Base-by-base conservation (phyloP, 2,113 vertebrate genomes). In the Engraulis encrasicolus region DNA sequence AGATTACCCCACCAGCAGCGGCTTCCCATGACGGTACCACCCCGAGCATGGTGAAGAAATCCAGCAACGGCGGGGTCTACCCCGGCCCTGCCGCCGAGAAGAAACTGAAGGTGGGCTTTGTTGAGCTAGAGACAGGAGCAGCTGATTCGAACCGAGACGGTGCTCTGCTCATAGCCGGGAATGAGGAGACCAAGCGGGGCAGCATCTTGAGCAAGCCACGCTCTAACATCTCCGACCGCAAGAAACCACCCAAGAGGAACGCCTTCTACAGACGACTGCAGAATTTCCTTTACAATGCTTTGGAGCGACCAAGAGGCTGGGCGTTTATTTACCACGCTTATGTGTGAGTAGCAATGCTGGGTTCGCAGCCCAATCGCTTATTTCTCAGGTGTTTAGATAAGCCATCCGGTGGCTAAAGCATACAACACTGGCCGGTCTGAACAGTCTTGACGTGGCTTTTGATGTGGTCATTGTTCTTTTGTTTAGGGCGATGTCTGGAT, bases 21-120 rank as follows among this genome's bases (percentile, higher is more conserved):
- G 81, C 83, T 90, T 88, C 88, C 90, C 85, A 91, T 91, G 91
- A 89, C 87, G 81, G 85, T 85, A 58, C 71, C 81, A 50, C 66
- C 49, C 79, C 84, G 37, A 87, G 66, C 79, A 99, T 99, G 98
- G 97, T 98, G 94, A 97, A 98, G 93, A 97, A 97, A 92, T 95
- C 97, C 90, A 95, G 96, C 91, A 98, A 98, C 95, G 97, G 97
- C 91, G 98, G 96, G 85, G 96, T 98, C 86, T 98, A 97, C 92
- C 95, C 97, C 54, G 97, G 94, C 81, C 90, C 96, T 82, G 89
- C 95, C 88, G 96, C 96, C 54, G 97, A 97, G 95, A 98, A 97
- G 94, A 98, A 97, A 95, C 96, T 98, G 86, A 98, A 98, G 94
- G 98, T 99, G 93, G 98, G 97, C 90, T 99, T 99, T 91, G 98